A percentile compares a stretch with the other conserved stretches of the same genome.
These are phyloP conservation scores for Mactra quadrangularis DNA, from an alignment of 1,140 invertebrate genomes.

Conservation along the genomic window DNA sequence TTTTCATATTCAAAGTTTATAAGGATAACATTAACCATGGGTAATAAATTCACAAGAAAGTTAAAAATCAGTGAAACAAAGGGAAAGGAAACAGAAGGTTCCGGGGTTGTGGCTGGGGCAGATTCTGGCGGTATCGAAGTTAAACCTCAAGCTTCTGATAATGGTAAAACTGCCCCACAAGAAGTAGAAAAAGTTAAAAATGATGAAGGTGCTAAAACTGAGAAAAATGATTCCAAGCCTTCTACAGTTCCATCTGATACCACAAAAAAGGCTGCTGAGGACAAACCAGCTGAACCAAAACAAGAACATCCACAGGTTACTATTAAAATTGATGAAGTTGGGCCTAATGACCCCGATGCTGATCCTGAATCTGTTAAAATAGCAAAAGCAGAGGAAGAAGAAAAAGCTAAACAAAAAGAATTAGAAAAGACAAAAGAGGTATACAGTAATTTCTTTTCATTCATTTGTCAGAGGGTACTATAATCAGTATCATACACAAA, in stretches of 20 bases:
- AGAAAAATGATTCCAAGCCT: too few relatives aligned
- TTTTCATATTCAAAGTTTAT: too few relatives aligned
- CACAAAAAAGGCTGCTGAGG: background rate
- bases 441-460: background rate
- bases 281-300: too few relatives aligned
- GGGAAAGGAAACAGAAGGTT: background rate
- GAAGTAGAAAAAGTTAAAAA: background rate
- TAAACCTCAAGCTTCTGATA: background rate
- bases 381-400: conserved; percentile 7
- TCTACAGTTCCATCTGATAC: background rate
- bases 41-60: conserved; percentile 45
- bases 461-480: too few relatives aligned
- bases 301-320: conserved; percentile 18
- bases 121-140: background rate
- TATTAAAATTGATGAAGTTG: conserved; percentile 44
- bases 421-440: background rate
- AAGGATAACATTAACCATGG: too few relatives aligned
- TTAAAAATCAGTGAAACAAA: conserved; percentile 36
- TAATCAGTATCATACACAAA: too few relatives aligned
- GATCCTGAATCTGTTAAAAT: background rate
- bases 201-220: conserved; percentile 3
- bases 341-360: conserved; percentile 19
- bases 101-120: conserved; percentile 2
- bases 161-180: background rate
- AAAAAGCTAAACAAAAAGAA: conserved; percentile 14